Evolutionary conservation across 2,888 invertebrate species (phyloP), one percentile per base, ranked within the genome.

Genomic region (Drosophila prolongata): DNA sequence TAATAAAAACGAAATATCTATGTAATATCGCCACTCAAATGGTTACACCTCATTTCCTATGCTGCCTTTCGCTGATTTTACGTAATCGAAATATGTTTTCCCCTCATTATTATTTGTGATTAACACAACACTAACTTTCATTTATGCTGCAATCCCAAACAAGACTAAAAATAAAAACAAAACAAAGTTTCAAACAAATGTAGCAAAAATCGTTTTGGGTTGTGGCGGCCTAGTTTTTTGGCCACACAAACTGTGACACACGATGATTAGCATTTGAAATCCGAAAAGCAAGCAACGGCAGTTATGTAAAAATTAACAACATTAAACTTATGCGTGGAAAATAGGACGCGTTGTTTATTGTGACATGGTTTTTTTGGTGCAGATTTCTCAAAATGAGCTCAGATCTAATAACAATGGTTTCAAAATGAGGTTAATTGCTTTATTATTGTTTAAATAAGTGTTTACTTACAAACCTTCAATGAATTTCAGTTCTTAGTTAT

Each of bases 21-120:
- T 24, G 24, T 24, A 24, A 24, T 24, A 24, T 9, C 3, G 3
- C 6, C n/a, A 27, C 13, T 8, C 27, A 9, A 46, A 19, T 62
- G 60, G 37, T 27, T 30, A 19, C 62, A 57, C 27, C 74, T 61
- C 38, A 70, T 68, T 80, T 78, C 30, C 40, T 13, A 49, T 61
- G 42, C 50, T 54, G 62, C 47, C 44, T 50, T 62, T 61, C 59
- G 44, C 27, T n/a, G 1, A 59, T 49, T 71, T 87, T 84, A 78
- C 74, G 79, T 81, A 87, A 85, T 74, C 71, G 38, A 71, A 75
- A 74, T 70, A 67, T 82, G 79, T 85, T 89, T 87, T 87, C 86
- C 78, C 86, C 76, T 79, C 69, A 78, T 77, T 69, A 75, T 70
- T 72, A 68, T 68, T 67, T 69, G 59, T 69, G 69, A 75, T 74